Percentiles rank a stretch among this genome's conserved stretches.
Conservation (phyloP, 2,113 vertebrate genomes). For the Apaloderma vittatum region DNA sequence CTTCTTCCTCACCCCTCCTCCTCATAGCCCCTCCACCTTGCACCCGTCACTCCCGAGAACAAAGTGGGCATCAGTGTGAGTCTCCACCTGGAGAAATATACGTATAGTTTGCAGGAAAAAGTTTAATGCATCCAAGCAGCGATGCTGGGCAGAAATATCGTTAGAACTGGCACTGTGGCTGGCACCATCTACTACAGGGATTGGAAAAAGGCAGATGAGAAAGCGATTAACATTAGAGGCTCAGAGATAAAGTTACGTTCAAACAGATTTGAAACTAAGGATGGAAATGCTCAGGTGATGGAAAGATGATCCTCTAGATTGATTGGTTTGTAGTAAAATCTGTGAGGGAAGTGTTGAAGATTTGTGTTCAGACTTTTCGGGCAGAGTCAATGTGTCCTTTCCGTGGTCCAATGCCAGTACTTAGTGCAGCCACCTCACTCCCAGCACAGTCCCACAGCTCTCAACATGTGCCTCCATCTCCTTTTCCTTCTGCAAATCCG, state of each 20-base stretch:
- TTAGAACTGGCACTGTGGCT: neutral
- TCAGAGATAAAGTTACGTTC: neutral
- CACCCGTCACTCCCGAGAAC: neutral
- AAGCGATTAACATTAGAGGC: neutral
- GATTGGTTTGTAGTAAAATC: neutral
- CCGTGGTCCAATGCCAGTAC: neutral
- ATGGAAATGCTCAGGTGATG: neutral
- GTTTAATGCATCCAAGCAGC: constrained; percentile 9
- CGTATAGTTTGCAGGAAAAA: neutral
- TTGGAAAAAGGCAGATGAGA: neutral
- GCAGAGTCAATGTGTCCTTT: neutral
- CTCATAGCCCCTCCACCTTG: neutral
- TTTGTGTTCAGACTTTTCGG: neutral
- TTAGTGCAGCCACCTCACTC: neutral
- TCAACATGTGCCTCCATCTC: neutral
- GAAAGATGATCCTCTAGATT: neutral
- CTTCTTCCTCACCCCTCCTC: neutral
- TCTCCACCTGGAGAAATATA: neutral
- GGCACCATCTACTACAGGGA: neutral
- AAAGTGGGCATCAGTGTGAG: neutral
- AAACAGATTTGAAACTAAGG: neutral
- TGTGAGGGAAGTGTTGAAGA: neutral
- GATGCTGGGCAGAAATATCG: neutral
- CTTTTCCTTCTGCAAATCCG: neutral
- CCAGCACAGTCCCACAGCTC: rapidly evolving